Base-by-base conservation (phyloP, 1,140 invertebrate genomes). In the Planococcus citri region DNA sequence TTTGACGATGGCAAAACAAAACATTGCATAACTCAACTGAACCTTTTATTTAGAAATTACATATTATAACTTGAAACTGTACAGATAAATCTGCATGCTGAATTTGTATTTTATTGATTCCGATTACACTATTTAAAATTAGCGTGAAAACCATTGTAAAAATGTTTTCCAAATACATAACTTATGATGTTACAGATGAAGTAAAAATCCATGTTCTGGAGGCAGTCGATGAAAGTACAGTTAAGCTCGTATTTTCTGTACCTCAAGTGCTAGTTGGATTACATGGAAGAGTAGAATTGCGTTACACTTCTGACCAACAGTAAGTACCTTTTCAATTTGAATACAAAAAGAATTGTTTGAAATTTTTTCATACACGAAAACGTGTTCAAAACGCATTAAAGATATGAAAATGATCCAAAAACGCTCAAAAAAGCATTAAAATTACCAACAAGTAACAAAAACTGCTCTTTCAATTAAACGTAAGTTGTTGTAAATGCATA, bases 181-280 rank as follows among this genome's bases (percentile, higher is more conserved):
- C 37, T 70, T 41, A n/a, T n/a, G 67, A 38, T 69, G 24, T 73
- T 70, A 27, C 70, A 75, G 80, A 84, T 71, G 82, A 83, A 70
- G 78, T 89, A 64, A 81, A 82, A 14, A 85, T 89, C 1, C 82
- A 89, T 70, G 82, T 83, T 0, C 73, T 91, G 70, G 85, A 90
- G 78, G 84, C 90, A 14, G 80, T 93, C 27, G 89, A 92, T 73
- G 84, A 88, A 0, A 85, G 86, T 27, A 88, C 88, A 38, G 85
- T 93, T 1, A 85, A 89, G 72, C 83, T 94, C 70, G 83, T 90
- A 1, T 93, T 94, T 76, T 87, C 86, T 8, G 85, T 94, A 12
- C 90, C 92, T 0, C 79, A 83, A 29, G 80, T 92, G 0, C 84
- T 91, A 72, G 89, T 94, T n/a, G 90, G 90, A 60, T 80, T 93